Evolutionary conservation across 2,888 invertebrate species (phyloP).

Genomic region (Hanleya hanleyi): DNA sequence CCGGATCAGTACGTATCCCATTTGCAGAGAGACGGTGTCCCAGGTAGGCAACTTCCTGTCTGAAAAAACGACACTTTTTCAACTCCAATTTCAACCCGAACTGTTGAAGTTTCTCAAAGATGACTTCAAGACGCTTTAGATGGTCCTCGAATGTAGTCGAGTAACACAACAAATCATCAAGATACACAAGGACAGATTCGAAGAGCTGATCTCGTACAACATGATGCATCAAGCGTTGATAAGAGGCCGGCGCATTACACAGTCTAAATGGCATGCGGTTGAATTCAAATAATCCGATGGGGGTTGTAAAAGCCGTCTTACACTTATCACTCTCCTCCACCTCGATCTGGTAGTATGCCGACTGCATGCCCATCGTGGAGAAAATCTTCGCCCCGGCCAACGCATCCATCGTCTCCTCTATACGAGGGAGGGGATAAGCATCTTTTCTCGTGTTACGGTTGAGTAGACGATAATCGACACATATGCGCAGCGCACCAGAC

Average conservation of each 20-base stretch:
- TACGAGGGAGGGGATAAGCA: constrained; percentile 33
- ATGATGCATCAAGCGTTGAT: constrained; percentile 14
- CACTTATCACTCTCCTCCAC: constrained; percentile 13
- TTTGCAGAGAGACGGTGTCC: constrained; percentile 1
- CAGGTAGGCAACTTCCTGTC: neutral
- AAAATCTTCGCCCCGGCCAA: constrained; percentile 21
- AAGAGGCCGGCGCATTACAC: constrained; percentile 10
- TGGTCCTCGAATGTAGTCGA: constrained; percentile 1
- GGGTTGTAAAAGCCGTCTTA: constrained; percentile 21
- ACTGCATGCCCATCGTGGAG: constrained; percentile 23
- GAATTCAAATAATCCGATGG: constrained; percentile 18
- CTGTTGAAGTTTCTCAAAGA: constrained; percentile 8
- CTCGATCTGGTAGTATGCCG: constrained; percentile 17
- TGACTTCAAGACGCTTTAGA: neutral
- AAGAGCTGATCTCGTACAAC: neutral
- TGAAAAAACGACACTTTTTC: constrained; percentile 5
- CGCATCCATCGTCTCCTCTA: constrained; percentile 35
- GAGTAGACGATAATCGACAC: constrained; percentile 35
- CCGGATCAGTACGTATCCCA: neutral
- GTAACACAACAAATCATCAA: constrained; percentile 7
- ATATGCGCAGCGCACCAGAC: constrained; percentile 25
- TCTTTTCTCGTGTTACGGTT: constrained; percentile 33
- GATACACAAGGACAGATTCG: constrained; percentile 12
- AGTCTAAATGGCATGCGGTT: constrained; percentile 22
- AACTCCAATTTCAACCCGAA: constrained; percentile 8